Evolutionary conservation across 2,113 vertebrate genomes (phyloP).

Genomic region (Synchiropus splendidus): DNA sequence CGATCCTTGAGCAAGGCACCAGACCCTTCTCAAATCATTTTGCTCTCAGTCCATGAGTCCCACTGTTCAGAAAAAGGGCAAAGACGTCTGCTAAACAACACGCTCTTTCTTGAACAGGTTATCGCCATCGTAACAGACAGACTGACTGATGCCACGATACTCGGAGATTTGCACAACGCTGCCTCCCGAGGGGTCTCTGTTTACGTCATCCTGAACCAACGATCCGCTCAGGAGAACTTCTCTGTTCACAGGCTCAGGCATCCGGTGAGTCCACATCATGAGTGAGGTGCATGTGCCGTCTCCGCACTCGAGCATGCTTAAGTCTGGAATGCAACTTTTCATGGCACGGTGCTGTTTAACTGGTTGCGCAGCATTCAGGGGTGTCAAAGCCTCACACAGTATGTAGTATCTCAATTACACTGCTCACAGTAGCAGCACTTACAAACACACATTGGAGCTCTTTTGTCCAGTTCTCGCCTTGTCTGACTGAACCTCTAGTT

Average conservation of each 20-base stretch:
- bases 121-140: constrained; percentile 77
- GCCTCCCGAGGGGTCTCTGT: constrained; percentile 68
- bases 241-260: constrained; percentile 49
- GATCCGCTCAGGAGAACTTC: constrained; percentile 53
- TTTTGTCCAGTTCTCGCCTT: too few relatives aligned
- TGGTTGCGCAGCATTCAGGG: constrained; percentile 55
- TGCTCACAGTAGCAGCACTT: neutral
- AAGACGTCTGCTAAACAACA: neutral
- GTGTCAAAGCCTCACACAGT: neutral
- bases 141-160: constrained; percentile 73
- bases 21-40: too few relatives aligned
- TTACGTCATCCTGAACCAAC: constrained; percentile 75
- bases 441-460: neutral
- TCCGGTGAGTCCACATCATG: constrained; percentile 53
- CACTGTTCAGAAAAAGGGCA: neutral
- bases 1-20: too few relatives aligned
- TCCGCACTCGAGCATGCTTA: neutral
- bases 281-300: neutral
- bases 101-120: constrained; percentile 53
- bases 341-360: constrained; percentile 17
- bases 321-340: neutral
- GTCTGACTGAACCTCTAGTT: neutral
- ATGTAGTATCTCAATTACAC: neutral
- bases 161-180: constrained; percentile 65
- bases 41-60: too few relatives aligned